phyloP scores from a whole-genome alignment of 2,113 vertebrate species.

The Cyanoderma ruficeps region DNA sequence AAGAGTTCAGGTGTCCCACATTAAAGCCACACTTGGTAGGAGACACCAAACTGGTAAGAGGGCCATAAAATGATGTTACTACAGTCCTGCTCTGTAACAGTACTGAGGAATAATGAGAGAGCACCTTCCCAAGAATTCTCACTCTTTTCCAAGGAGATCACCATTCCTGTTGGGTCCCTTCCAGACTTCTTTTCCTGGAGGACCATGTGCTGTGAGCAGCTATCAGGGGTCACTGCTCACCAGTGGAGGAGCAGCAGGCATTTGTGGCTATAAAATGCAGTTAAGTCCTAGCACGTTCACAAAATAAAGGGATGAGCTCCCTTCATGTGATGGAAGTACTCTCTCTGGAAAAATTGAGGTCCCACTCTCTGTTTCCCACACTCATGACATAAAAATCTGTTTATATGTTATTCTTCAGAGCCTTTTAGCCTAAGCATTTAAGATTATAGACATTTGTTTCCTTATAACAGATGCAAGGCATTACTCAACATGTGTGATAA shows the following conservation, averaged over 20 bases:
- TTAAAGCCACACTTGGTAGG: neutral
- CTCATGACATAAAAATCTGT: neutral
- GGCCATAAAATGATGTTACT: rapidly evolving
- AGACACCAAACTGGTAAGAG: neutral
- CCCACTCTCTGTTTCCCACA: neutral
- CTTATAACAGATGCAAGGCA: neutral
- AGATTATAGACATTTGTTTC: neutral
- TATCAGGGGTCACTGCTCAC: neutral
- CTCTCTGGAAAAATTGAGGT: neutral
- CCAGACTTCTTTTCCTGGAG: neutral
- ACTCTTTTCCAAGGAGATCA: neutral
- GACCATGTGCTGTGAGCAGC: neutral
- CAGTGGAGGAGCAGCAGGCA: neutral
- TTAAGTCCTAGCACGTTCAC: neutral
- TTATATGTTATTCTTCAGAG: neutral
- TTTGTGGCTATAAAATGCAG: neutral
- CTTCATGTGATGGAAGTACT: neutral
- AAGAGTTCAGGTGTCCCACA: neutral
- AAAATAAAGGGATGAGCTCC: neutral
- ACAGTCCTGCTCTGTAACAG: neutral
- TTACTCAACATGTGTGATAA: neutral
- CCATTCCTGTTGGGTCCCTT: neutral
- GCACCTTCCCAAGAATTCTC: neutral
- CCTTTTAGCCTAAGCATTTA: neutral
- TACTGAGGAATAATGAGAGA: neutral